Conservation (phyloP, 2,113 vertebrate species). For the Myxocyprinus asiaticus region DNA sequence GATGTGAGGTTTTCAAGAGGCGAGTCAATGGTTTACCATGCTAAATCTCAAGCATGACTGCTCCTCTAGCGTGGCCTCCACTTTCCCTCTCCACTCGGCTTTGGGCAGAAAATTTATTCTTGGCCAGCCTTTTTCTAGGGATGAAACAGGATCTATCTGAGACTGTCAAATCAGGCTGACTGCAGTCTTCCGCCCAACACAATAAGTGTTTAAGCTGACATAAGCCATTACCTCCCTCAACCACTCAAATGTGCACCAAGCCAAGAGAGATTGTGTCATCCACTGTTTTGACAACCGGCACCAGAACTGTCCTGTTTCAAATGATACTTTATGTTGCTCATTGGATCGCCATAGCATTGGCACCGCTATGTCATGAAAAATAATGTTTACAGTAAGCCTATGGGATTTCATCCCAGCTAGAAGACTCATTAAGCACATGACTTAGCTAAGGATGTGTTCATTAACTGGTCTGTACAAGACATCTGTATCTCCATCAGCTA, state of each 20-base stretch:
- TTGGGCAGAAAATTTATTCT: constrained; percentile 50
- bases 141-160: constrained; percentile 61
- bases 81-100: constrained; percentile 33
- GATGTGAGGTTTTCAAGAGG: constrained; percentile 25
- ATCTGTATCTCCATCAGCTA: constrained; percentile 15
- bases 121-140: constrained; percentile 46
- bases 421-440: constrained; percentile 25
- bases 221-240: constrained; percentile 63
- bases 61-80: constrained; percentile 22
- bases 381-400: constrained; percentile 51
- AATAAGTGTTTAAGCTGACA: constrained; percentile 70
- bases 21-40: constrained; percentile 39
- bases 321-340: constrained; percentile 40
- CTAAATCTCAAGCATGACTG: constrained; percentile 42
- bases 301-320: constrained; percentile 41
- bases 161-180: constrained; percentile 70
- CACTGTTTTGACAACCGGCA: constrained; percentile 54
- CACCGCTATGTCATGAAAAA: constrained; percentile 60
- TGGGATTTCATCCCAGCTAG: constrained; percentile 18
- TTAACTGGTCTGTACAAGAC: not conserved
- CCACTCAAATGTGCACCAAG: constrained; percentile 62
- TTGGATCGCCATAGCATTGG: constrained; percentile 51
- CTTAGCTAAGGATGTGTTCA: constrained; percentile 5
- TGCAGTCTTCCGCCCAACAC: constrained; percentile 64
- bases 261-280: constrained; percentile 55